Evolutionary conservation across 2,113 vertebrate genomes (phyloP).

Genomic region (Tetrax tetrax): DNA sequence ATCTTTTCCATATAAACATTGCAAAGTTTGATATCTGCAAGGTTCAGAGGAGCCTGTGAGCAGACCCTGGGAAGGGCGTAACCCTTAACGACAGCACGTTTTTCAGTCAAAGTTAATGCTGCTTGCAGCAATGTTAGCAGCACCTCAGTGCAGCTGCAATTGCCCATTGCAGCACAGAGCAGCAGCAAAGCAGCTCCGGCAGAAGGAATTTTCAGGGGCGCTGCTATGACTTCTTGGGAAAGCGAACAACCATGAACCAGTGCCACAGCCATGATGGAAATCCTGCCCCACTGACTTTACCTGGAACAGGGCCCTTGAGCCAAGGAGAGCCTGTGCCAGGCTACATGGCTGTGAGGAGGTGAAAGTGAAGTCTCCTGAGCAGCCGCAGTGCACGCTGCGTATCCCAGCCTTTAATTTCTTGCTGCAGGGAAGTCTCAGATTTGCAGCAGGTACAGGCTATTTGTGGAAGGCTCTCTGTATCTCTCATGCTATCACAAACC

Average conservation of each 20-base stretch:
- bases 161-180: not conserved
- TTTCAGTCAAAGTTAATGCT: not conserved
- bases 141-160: not conserved
- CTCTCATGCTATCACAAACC: not conserved
- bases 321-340: not conserved
- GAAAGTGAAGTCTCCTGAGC: not conserved
- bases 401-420: not conserved
- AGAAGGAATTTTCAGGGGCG: not conserved
- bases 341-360: not conserved
- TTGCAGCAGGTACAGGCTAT: not conserved
- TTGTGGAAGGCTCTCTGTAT: not conserved
- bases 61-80: not conserved
- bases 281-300: not conserved
- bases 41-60: not conserved
- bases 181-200: not conserved
- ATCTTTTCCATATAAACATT: not conserved
- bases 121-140: not conserved
- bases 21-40: not conserved
- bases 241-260: not conserved
- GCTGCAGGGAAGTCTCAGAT: not conserved
- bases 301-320: not conserved
- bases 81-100: not conserved
- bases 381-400: rapidly evolving
- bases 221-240: not conserved
- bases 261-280: not conserved